Base-by-base conservation (phyloP, 35 echinoderm and acorn worm species). In the Ptychodera flava region DNA sequence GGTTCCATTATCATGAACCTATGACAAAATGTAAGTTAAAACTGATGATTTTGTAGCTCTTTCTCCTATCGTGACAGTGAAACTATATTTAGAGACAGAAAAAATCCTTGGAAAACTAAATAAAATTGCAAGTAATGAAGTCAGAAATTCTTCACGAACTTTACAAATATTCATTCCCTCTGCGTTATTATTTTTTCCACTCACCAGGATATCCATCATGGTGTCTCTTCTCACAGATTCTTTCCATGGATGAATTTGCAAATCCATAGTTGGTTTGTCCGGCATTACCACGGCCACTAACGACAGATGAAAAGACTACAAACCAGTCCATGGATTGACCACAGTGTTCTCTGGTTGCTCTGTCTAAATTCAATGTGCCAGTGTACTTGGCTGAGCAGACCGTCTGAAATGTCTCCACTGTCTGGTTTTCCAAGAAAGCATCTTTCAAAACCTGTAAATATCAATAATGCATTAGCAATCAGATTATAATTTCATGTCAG, bases 211-310 rank as follows among this genome's bases (percentile, higher is more conserved):
- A 53, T 0, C 86, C 86, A 81, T 92, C 81, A 1, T 86, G 78
- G 32, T 80, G 78, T 82, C 94, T 89, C 85, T 52, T 96, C 78
- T 96, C 94, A 90, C 94, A 96, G 10, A 92, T 85, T 52, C 94
- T 87, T 36, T 96, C 90, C 91, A 96, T 96, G 29, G 90, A 87
- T 15, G 94, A 96, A 82, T 96, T 96, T 15, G 94, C 94, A 79
- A 88, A 92, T 0, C 90, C 94, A 82, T 92, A 92, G 83, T 96
- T 96, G 31, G 91, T 82, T 81, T 96, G 94, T 30, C 91, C 90
- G 31, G 94, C 85, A 82, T 96, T 92, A 1, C 94, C 94, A 37
- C 94, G 91, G 1, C 94, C 94, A 90, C 94, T 87, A 83, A 87
- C 92, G 33, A 96, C 88, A 27, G 94, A 96, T 29, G 90, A 92